phyloP scores from a whole-genome alignment of 2,797 vertebrate genomes.

The Tamandua tetradactyla region DNA sequence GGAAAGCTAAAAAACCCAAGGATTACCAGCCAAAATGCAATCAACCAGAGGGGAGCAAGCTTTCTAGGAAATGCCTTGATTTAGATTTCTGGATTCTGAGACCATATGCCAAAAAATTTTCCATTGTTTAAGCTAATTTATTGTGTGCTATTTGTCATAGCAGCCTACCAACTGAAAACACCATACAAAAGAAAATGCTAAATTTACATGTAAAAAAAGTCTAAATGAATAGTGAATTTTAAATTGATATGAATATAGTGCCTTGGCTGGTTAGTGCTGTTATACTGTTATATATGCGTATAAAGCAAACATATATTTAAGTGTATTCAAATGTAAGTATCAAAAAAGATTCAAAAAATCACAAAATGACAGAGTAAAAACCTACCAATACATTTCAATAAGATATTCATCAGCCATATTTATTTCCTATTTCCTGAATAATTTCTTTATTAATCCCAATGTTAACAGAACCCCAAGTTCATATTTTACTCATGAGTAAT shows the following conservation, averaged over 20 bases:
- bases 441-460: not conserved
- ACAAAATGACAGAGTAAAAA: slow-evolving; percentile 10
- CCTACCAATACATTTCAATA: not conserved
- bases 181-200: not conserved
- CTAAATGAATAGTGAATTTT: not conserved
- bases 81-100: no score
- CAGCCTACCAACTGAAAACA: no score
- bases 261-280: not conserved
- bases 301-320: not conserved
- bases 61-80: no score
- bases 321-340: not conserved
- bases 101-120: no score
- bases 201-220: not conserved
- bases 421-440: not conserved
- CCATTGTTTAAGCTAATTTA: no score
- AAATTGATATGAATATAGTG: not conserved
- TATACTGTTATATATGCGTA: not conserved
- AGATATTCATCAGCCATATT: not conserved
- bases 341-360: not conserved
- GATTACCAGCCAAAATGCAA: no score
- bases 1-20: no score
- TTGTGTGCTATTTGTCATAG: no score
- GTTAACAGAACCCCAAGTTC: not conserved
- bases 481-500: not conserved
- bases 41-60: no score